Evolutionary conservation across 2,888 invertebrate species (phyloP).

Genomic region (Nezara viridula): DNA sequence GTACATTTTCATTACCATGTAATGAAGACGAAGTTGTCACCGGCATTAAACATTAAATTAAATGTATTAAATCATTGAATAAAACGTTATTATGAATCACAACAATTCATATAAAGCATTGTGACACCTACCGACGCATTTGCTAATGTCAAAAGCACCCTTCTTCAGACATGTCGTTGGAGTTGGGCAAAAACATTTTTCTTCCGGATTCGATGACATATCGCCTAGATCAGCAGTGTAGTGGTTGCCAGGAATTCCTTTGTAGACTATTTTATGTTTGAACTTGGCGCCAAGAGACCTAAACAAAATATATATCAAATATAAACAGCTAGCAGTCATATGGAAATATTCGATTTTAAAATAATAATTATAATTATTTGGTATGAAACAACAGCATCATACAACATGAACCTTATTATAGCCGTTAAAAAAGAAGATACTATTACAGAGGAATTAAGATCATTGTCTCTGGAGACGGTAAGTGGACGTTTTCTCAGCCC

Average conservation of each 20-base stretch:
- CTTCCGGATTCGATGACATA: slow-evolving; percentile 72
- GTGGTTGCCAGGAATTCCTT: slow-evolving; percentile 78
- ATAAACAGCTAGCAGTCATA: too few relatives aligned
- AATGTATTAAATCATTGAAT: neutral
- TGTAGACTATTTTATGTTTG: slow-evolving; percentile 70
- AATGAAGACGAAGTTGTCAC: neutral
- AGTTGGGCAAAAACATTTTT: slow-evolving; percentile 75
- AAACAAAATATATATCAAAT: neutral
- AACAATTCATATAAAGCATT: neutral
- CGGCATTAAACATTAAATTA: neutral
- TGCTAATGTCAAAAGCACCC: slow-evolving; percentile 80
- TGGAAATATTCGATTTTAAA: too few relatives aligned
- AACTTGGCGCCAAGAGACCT: slow-evolving; percentile 65
- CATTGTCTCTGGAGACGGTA: too few relatives aligned
- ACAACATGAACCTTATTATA: too few relatives aligned
- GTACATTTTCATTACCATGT: neutral
- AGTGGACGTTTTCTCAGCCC: too few relatives aligned
- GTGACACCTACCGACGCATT: slow-evolving; percentile 67
- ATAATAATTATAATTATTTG: too few relatives aligned
- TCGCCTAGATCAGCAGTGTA: slow-evolving; percentile 82
- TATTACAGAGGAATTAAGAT: too few relatives aligned
- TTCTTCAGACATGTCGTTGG: slow-evolving; percentile 79
- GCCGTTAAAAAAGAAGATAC: too few relatives aligned
- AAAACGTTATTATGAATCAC: too few relatives aligned
- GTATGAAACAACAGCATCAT: too few relatives aligned